Base-by-base conservation (phyloP, 2,113 vertebrate genomes). In the Percopsis transmontana region DNA sequence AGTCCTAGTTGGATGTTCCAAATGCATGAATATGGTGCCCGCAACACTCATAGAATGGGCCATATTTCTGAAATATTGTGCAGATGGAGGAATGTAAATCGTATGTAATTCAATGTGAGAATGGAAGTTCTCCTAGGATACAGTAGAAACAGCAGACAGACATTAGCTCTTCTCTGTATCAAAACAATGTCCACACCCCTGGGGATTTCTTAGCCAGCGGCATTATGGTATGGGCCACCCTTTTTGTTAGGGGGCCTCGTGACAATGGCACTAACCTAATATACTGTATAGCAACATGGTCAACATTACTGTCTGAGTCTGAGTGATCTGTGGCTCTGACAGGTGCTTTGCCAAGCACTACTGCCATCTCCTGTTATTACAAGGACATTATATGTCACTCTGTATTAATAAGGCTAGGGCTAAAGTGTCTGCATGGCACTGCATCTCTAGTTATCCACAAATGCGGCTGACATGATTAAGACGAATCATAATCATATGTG, bases 301-400 rank as follows among this genome's bases (percentile, higher is more conserved):
- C 27, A 33, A 33, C 27, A 33, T 33, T 33, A 33, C 27, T 33
- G 27, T 33, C 27, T 33, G 27, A 6, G 27, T 33, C 27, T 33
- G 27, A 33, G 27, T 33, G 27, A 33, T 33, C 27, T 33, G 27
- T 7, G 5, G 27, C 8, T 33, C 27, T 33, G 27, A 33, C 27
- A 33, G 27, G 27, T 33, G 27, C 27, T 33, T 4, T 18, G 47
- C 48, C 18, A 19, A 50, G 19, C 48, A 10, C n/a, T 20, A 19
- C 48, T 21, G 48, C 52, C 21, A 33, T 33, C 52, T 54, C 13
- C 52, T 27, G 52, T 54, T 54, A 27, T 24, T 54, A 33, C 27
- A 6, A 20, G n/a, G 18, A 50, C 12, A 44, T 44, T 44, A 44
- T 13, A 7, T 3, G 42, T 14, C 42, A 16, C 15, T 44, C 12